Conservation (phyloP, 2,888 invertebrate genomes). For the Tribolium freemani region DNA sequence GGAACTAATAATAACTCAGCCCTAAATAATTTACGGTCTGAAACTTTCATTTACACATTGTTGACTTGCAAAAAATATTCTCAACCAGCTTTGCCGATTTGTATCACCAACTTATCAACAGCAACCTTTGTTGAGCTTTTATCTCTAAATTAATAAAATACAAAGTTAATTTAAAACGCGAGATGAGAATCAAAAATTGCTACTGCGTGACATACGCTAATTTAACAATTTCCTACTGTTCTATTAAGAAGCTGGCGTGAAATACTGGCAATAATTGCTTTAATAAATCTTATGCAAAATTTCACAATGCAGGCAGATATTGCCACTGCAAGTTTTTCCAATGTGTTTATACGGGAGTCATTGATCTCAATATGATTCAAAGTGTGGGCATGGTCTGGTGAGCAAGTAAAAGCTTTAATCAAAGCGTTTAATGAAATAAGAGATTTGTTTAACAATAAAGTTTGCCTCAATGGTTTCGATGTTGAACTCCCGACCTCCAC, state of each 20-base stretch:
- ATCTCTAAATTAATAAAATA: not conserved
- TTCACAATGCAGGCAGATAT: not conserved
- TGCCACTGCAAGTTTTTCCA: conserved; percentile 21
- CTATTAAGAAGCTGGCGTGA: not conserved
- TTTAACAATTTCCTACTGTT: too few species aligned
- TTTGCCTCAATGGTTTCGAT: conserved; percentile 59
- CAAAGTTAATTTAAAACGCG: not conserved
- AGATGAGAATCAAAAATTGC: not conserved
- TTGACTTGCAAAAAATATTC: not conserved
- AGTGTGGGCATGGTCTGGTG: conserved; percentile 61
- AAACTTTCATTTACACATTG: not conserved
- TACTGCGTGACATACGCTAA: too few species aligned
- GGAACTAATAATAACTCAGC: not conserved
- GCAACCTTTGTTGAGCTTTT: not conserved
- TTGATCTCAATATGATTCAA: conserved; percentile 47
- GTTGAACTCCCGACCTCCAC: conserved; percentile 55
- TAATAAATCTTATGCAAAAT: not conserved
- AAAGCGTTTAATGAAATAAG: conserved; percentile 66
- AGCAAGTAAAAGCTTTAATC: conserved; percentile 64
- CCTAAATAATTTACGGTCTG: not conserved
- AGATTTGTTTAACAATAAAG: conserved; percentile 64
- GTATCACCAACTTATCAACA: not conserved
- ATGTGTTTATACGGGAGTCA: conserved; percentile 38
- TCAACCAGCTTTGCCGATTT: not conserved
- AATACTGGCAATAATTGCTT: not conserved